These are phyloP conservation scores for Drosophila anomalata DNA, from an alignment of 2,888 invertebrate genomes.

Conservation along the genomic window DNA sequence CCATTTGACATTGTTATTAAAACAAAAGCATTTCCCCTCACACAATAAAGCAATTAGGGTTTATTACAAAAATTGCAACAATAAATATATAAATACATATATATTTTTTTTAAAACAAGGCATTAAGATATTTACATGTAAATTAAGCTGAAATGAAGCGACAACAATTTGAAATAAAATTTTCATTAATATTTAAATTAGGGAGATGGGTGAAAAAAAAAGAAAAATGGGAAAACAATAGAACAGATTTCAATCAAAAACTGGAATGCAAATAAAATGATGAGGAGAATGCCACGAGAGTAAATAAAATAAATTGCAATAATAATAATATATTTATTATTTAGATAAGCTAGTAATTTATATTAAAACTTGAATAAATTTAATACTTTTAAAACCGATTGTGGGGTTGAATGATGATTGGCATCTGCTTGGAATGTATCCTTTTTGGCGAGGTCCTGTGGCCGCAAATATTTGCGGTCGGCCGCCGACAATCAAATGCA, in stretches of 20 bases:
- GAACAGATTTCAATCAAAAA: neutral
- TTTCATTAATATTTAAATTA: constrained; percentile 1
- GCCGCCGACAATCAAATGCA: constrained; percentile 34
- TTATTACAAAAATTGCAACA: neutral
- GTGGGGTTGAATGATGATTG: neutral
- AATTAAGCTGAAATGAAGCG: neutral
- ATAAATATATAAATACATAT: neutral
- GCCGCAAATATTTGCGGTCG: constrained; percentile 28
- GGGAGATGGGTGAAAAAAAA: neutral
- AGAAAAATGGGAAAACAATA: neutral
- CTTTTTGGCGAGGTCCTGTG: constrained; percentile 2
- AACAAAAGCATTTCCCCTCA: neutral
- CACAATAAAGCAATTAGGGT: neutral
- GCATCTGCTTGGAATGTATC: constrained; percentile 2
- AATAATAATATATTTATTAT: neutral
- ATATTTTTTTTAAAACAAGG: neutral
- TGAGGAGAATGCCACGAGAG: no score
- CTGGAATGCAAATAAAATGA: no score
- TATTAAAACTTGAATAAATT: neutral
- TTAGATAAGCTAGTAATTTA: neutral
- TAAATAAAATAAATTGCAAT: no score
- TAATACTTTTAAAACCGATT: neutral
- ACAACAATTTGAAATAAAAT: neutral
- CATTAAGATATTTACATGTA: neutral
- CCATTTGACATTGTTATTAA: neutral